Conservation (phyloP, 2,797 vertebrate genomes). For the Macrochelys suwanniensis region DNA sequence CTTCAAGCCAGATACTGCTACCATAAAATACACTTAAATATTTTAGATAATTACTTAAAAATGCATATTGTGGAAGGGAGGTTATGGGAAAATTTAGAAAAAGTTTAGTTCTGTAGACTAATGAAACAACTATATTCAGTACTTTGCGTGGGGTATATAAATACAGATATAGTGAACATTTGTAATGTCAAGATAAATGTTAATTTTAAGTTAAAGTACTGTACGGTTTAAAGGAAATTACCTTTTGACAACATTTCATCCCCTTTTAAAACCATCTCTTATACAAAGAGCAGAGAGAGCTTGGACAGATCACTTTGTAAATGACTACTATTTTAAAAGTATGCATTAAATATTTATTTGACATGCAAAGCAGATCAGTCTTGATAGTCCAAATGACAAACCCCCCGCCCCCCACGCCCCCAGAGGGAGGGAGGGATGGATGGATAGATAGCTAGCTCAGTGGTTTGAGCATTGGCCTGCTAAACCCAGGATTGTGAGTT, state of each 20-base stretch:
- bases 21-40: not conserved
- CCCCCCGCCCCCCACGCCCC: no score
- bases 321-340: not conserved
- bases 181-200: not conserved
- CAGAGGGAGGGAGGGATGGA: no score
- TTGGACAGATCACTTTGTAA: not conserved
- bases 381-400: not conserved
- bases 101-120: not conserved
- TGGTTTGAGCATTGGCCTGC: no score
- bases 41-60: not conserved
- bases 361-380: rapidly evolving
- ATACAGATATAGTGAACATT: not conserved
- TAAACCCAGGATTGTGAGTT: no score
- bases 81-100: not conserved
- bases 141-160: not conserved
- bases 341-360: not conserved
- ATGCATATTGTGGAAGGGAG: not conserved
- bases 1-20: not conserved
- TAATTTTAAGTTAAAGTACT: not conserved
- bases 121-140: not conserved
- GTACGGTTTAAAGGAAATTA: not conserved
- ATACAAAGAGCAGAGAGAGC: not conserved
- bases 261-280: not conserved
- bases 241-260: not conserved
- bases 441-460: no score